Conservation (phyloP, 2,113 vertebrate species). For the Rhinopomastus cyanomelas region DNA sequence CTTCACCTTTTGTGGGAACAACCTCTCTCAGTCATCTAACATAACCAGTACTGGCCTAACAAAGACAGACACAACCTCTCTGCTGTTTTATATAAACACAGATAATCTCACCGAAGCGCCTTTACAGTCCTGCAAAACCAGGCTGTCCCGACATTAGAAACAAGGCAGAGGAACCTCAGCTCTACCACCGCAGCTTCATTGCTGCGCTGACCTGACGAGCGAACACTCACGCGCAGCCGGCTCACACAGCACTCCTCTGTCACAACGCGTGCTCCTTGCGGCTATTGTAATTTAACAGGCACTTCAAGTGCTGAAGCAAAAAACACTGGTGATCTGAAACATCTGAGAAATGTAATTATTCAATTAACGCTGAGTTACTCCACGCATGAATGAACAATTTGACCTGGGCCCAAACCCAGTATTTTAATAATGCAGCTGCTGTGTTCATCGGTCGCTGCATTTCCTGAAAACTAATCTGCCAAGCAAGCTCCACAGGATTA, state of each 20-base stretch:
- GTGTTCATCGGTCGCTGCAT: slow-evolving; percentile 47
- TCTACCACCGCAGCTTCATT: background rate
- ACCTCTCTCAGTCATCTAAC: background rate
- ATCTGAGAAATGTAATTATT: slow-evolving; percentile 53
- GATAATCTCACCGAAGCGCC: background rate
- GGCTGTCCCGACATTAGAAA: background rate
- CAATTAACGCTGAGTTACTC: slow-evolving; percentile 62
- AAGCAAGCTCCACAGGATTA: slow-evolving; percentile 42
- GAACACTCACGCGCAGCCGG: background rate
- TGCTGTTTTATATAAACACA: background rate
- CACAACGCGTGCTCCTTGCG: background rate
- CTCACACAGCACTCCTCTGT: background rate
- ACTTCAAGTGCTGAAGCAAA: slow-evolving; percentile 32
- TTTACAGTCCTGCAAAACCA: background rate
- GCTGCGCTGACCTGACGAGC: background rate
- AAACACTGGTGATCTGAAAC: background rate
- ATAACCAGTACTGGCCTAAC: background rate
- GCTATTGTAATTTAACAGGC: background rate
- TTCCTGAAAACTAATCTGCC: slow-evolving; percentile 72
- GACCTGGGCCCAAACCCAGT: slow-evolving; percentile 36
- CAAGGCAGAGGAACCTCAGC: background rate
- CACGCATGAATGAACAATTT: slow-evolving; percentile 66
- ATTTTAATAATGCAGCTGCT: slow-evolving; percentile 70
- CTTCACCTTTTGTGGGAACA: background rate
- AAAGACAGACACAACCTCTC: background rate